Conservation (phyloP, 2,113 vertebrate genomes). For the Setophaga coronata region DNA sequence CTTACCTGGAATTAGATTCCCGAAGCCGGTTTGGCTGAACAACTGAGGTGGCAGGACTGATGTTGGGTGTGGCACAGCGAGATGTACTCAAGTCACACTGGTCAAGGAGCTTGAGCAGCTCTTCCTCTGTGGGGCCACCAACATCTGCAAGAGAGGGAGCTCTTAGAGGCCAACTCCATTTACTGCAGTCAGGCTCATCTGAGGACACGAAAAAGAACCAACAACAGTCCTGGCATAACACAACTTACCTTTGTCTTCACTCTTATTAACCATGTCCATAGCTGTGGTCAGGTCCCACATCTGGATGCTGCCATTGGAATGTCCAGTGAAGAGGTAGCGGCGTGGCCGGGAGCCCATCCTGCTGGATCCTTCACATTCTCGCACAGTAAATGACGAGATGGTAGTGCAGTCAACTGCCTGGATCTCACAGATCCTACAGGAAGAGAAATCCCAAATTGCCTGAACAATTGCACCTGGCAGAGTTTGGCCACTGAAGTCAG, state of each 20-base stretch:
- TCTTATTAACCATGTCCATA: slow-evolving; percentile 93
- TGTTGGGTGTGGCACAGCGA: slow-evolving; percentile 94
- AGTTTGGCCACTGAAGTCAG: not conserved
- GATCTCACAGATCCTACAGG: slow-evolving; percentile 92
- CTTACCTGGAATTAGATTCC: slow-evolving; percentile 92
- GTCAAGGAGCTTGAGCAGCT: slow-evolving; percentile 92
- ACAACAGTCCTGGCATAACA: not conserved
- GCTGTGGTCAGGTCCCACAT: slow-evolving; percentile 99
- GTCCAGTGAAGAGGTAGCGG: slow-evolving; percentile 95
- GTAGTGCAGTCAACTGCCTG: slow-evolving; percentile 95
- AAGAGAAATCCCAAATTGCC: not conserved
- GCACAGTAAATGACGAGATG: slow-evolving; percentile 91
- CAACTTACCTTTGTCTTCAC: slow-evolving; percentile 84
- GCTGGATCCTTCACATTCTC: slow-evolving; percentile 96
- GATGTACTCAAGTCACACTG: slow-evolving; percentile 96
- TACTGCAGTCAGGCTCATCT: not conserved
- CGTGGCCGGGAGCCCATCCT: slow-evolving; percentile 95
- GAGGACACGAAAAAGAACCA: not conserved
- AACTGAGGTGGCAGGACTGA: slow-evolving; percentile 94
- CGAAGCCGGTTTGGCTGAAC: slow-evolving; percentile 89
- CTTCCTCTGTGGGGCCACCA: slow-evolving; percentile 93
- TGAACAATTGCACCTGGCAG: not conserved
- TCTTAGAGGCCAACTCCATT: not conserved
- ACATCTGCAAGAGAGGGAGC: slow-evolving; percentile 74
- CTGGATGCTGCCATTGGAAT: slow-evolving; percentile 96